Evolutionary conservation across 1,140 invertebrate genomes (phyloP), one percentile per base, ranked within the genome.

Genomic region (Nephila pilipes): DNA sequence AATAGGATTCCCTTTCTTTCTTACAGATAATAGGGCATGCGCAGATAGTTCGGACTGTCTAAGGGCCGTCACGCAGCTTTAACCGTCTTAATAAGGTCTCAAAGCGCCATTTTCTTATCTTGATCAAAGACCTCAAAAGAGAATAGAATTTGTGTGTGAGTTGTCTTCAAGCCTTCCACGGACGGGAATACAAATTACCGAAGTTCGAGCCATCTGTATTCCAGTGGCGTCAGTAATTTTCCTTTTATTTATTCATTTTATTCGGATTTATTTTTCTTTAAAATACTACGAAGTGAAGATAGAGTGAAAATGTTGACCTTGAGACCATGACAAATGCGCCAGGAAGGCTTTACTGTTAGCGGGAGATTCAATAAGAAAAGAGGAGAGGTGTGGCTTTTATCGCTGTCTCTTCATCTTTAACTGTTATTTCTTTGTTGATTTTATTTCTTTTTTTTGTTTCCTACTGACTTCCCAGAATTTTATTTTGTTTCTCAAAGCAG

Each of bases 271-370:
- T 46, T 83, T 54, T n/a, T 83, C 54, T 83, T 83, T 55, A 54
- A n/a, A 25, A 55, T 29, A 46, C 38, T 83, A 55, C 80, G 54
- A 55, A n/a, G 36, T 54, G n/a, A 20, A 80, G 3, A 75, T 12
- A 55, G 54, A 83, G 80, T 83, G 80, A n/a, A 83, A 83, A 83
- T 83, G 20, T 29, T 83, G 80, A 55, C 80, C 80, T 83, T 83
- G 80, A 54, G 10, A 25, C 80, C 22, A 46, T 83, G 80, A 83
- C 38, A n/a, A 83, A 83, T 83, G n/a, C 80, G 80, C n/a, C 10
- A 83, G 38, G 38, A 46, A 54, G 38, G 22, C n/a, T 83, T 54
- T 83, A 83, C 80, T 83, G 80, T 54, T 46, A 83, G 38, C 22
- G 6, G 46, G 25, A 22, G 79, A 46, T n/a, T n/a, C 22, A 83